Base-by-base conservation (phyloP, 1,140 invertebrate genomes). In the Drosophila micromelanica region DNA sequence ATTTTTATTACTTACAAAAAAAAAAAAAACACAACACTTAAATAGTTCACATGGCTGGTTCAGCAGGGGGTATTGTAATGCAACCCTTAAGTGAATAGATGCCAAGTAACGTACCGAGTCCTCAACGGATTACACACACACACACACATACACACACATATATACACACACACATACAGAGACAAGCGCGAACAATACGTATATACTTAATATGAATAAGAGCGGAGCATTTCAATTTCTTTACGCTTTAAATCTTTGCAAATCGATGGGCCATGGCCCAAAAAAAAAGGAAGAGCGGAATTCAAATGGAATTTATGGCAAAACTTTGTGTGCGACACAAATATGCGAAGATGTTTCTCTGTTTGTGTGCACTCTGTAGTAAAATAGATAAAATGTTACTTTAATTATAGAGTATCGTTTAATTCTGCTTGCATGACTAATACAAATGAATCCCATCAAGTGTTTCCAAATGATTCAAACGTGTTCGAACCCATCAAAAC, bases 271-370 rank as follows among this genome's bases (percentile, higher is more conserved):
- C 65, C 71, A 68, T 73, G 71, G 64, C 49, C 63, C 63, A 69
- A 73, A 63, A 68, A 67, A 45, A 46, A 23, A 54, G 64, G 40
- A 55, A 54, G 55, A 72, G 55, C 55, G 63, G 55, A 61, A 73
- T 68, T 73, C 65, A 73, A 73, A 69, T 56, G 65, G 64, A 73
- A 69, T 73, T 73, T 73, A 73, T 73, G 55, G 70, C 55, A 35
- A 56, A 69, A 73, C 56, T 73, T 73, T 62, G 49, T 69, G 46
- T 69, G 56, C 57, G 55, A 52, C 62, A 73, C 62, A 73, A 51
- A 59, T 60, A 73, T 59, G 48, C 55, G 49, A 64, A 27, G 15
- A 12, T 46, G 55, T 43, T 4, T 35, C 12, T 15, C 9, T 42
- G 7, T 42, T 1, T 46, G 9, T 37, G 40, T 64, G 5, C 13